Evolutionary conservation across 2,797 vertebrate species (phyloP).

Genomic region (Pygocentrus nattereri): DNA sequence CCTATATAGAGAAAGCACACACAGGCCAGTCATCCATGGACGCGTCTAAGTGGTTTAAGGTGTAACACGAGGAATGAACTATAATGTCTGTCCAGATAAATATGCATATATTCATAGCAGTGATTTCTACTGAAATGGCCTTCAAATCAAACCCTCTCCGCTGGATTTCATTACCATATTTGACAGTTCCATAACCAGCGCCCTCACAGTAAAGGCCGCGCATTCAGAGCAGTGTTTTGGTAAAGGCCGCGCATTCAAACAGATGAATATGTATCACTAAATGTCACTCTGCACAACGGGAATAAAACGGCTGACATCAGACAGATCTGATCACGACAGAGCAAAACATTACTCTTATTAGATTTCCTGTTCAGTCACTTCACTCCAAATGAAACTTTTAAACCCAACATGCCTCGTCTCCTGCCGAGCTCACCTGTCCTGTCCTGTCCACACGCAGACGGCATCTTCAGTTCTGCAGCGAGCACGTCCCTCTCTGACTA

Average conservation of each 20-base stretch:
- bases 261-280: background rate
- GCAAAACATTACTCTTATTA: too few relatives aligned
- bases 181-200: background rate
- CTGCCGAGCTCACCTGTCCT: too few relatives aligned
- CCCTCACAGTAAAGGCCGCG: background rate
- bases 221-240: background rate
- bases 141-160: background rate
- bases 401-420: too few relatives aligned
- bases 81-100: background rate
- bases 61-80: background rate
- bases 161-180: constrained; percentile 8
- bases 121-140: background rate
- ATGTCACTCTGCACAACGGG: background rate
- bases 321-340: background rate
- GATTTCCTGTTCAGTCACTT: too few relatives aligned
- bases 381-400: too few relatives aligned
- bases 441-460: too few relatives aligned
- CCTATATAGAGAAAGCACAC: background rate
- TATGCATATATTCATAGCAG: background rate
- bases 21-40: background rate
- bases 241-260: background rate
- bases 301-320: background rate
- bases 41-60: background rate
- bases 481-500: too few relatives aligned
- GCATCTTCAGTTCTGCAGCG: too few relatives aligned